Evolutionary conservation across 35 echinoderm and acorn worm genomes (phyloP).

Genomic region (Heliocidaris erythrogramma): DNA sequence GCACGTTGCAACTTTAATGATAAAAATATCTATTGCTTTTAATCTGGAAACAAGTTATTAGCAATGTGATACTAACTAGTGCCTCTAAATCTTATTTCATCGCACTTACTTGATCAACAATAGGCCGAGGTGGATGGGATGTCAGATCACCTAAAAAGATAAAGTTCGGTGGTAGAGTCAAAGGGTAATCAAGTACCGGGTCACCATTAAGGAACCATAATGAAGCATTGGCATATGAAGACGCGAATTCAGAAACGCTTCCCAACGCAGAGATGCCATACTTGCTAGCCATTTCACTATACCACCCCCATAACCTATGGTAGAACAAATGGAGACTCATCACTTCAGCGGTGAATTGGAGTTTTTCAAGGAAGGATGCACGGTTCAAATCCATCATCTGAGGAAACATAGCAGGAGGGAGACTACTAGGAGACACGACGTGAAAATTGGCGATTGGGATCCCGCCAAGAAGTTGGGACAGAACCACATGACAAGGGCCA

Average conservation of each 20-base stretch:
- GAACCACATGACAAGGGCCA: neutral
- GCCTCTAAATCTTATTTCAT: too few relatives aligned
- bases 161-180: slow-evolving; percentile 20
- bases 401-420: neutral
- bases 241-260: neutral
- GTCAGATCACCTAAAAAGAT: neutral
- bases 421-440: neutral
- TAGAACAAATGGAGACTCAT: slow-evolving; percentile 35
- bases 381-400: slow-evolving; percentile 19
- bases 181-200: neutral
- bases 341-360: neutral
- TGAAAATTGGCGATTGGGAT: slow-evolving; percentile 30
- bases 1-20: too few relatives aligned
- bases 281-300: neutral
- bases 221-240: neutral
- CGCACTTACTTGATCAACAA: neutral
- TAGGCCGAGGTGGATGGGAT: neutral
- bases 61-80: too few relatives aligned
- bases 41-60: too few relatives aligned
- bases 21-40: too few relatives aligned
- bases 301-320: neutral
- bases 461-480: slow-evolving; percentile 7
- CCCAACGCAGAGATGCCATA: neutral
- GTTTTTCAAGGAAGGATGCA: neutral
- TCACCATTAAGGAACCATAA: slow-evolving; percentile 32